Evolutionary conservation across 92 coral and sea anemone genomes (phyloP).

Genomic region (Epizoanthus scotinus): DNA sequence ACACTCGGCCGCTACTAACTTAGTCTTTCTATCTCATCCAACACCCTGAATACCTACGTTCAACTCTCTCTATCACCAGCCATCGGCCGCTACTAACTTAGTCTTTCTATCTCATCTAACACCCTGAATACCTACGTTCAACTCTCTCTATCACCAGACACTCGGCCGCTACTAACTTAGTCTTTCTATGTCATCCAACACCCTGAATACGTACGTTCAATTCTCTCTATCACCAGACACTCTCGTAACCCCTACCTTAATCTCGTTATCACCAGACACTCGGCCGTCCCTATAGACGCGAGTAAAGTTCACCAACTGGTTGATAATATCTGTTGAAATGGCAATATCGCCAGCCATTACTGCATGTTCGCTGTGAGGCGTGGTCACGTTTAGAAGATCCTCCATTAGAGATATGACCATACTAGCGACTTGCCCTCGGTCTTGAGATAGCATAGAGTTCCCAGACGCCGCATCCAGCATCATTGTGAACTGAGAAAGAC

Average conservation of each 20-base stretch:
- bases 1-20: too few species aligned
- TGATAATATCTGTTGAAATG: conserved; percentile 21
- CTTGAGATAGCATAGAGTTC: conserved; percentile 1
- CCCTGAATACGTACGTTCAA: too few species aligned
- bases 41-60: too few species aligned
- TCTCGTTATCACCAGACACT: conserved; percentile 27
- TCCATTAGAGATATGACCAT: conserved; percentile 23
- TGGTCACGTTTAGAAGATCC: conserved; percentile 18
- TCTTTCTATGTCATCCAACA: too few species aligned
- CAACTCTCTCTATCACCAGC: too few species aligned
- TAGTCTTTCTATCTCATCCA: too few species aligned
- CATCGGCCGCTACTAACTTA: too few species aligned
- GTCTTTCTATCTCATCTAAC: too few species aligned
- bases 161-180: conserved; percentile 17
- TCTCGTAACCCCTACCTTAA: not conserved
- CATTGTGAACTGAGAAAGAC: conserved; percentile 1
- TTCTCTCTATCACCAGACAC: too few species aligned
- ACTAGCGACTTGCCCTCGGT: not conserved
- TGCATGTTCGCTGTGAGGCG: conserved; percentile 26
- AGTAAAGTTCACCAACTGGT: conserved; percentile 33
- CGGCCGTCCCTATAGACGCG: conserved; percentile 8
- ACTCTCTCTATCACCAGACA: conserved; percentile 24
- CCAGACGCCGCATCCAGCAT: conserved; percentile 22
- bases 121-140: too few species aligned
- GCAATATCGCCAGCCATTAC: conserved; percentile 28